Conservation (phyloP, 2,113 vertebrate species). For the Hydrochoerus hydrochaeris region DNA sequence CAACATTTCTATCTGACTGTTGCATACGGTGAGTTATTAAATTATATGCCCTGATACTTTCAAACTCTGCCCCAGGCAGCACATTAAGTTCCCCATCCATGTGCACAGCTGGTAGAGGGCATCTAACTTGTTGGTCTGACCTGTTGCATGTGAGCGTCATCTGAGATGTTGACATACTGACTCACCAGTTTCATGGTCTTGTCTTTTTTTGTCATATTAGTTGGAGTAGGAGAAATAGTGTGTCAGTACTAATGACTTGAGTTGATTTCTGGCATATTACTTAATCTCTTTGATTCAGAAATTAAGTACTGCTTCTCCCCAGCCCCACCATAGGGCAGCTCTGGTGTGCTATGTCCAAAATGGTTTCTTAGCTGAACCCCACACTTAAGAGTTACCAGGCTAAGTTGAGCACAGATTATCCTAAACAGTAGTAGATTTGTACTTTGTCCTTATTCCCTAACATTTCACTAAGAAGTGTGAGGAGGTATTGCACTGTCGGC, state of each 20-base stretch:
- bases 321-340: not conserved
- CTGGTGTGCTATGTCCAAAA: not conserved
- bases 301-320: not conserved
- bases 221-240: not conserved
- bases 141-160: conserved; percentile 76
- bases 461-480: not conserved
- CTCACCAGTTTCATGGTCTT: conserved; percentile 68
- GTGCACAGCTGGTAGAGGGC: conserved; percentile 27
- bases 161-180: conserved; percentile 68
- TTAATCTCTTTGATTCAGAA: conserved; percentile 46
- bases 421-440: not conserved
- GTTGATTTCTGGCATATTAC: conserved; percentile 50
- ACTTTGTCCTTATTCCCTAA: not conserved
- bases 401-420: not conserved
- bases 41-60: conserved; percentile 39
- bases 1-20: conserved; percentile 43
- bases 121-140: conserved; percentile 72
- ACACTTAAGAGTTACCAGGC: not conserved
- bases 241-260: conserved; percentile 18
- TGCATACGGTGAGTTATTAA: conserved; percentile 2
- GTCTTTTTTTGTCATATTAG: conserved; percentile 64
- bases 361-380: conserved; percentile 31
- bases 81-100: conserved; percentile 58
- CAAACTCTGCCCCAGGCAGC: conserved; percentile 41
- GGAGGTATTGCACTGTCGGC: not conserved